These are phyloP conservation scores for Philaethria dido DNA, from an alignment of 2,888 invertebrate species.

Conservation along the genomic window DNA sequence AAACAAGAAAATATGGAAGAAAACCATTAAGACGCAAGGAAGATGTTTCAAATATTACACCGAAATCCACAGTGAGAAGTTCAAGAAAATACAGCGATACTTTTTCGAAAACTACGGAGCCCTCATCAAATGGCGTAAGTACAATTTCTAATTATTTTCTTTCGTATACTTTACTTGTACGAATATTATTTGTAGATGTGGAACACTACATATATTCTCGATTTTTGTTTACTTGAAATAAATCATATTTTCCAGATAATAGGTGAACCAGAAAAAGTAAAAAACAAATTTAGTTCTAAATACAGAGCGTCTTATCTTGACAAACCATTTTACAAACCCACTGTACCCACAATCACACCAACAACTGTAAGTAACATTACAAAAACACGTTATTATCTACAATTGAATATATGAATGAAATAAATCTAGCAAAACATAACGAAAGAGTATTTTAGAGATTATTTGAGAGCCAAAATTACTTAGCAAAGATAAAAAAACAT, in stretches of 20 bases:
- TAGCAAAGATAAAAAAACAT: neutral
- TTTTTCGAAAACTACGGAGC: slow-evolving; percentile 71
- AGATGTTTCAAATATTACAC: slow-evolving; percentile 52
- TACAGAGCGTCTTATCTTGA: slow-evolving; percentile 81
- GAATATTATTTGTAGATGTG: neutral
- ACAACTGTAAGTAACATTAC: slow-evolving; percentile 76
- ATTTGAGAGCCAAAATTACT: neutral
- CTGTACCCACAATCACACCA: slow-evolving; percentile 84
- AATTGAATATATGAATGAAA: neutral
- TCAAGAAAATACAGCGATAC: slow-evolving; percentile 68
- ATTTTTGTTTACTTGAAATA: slow-evolving; percentile 6
- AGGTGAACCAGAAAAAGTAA: slow-evolving; percentile 74
- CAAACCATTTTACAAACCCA: slow-evolving; percentile 85
- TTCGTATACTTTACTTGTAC: neutral
- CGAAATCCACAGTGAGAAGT: slow-evolving; percentile 59
- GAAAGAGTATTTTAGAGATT: neutral
- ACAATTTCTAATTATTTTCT: slow-evolving; percentile 20
- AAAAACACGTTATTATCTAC: slow-evolving; percentile 41
- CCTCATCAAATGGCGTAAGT: slow-evolving; percentile 76
- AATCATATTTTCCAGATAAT: slow-evolving; percentile 65
- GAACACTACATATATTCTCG: neutral
- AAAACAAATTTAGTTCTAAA: slow-evolving; percentile 84
- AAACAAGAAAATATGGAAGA: slow-evolving; percentile 67
- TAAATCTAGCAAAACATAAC: neutral
- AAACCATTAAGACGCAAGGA: slow-evolving; percentile 53